Evolutionary conservation across 2,888 invertebrate species (phyloP).

Genomic region (Troglohyphantes excavatus): DNA sequence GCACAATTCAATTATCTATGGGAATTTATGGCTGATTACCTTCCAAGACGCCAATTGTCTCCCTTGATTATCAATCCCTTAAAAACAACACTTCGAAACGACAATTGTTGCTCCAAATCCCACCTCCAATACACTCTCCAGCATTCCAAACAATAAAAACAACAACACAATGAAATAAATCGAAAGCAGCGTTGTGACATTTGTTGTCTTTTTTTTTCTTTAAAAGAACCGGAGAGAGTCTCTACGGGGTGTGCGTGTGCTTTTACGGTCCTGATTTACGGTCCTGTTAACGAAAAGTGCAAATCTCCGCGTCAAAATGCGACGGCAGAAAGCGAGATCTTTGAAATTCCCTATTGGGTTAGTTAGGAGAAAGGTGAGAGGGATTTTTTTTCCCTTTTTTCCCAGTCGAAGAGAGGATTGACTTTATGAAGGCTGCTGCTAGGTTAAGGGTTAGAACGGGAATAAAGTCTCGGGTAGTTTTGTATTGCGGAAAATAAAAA

Average conservation of each 20-base stretch:
- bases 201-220: not conserved
- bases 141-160: no score
- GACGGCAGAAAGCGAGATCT: constrained; percentile 7
- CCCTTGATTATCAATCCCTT: not conserved
- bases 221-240: not conserved
- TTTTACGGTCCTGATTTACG: constrained; percentile 48
- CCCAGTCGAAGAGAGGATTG: not conserved
- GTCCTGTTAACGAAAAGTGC: constrained; percentile 44
- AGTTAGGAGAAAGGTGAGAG: not conserved
- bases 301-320: constrained; percentile 36
- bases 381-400: not conserved
- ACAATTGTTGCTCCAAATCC: not conserved
- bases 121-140: no score
- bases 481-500: not conserved
- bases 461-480: not conserved
- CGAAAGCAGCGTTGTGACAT: not conserved
- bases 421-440: not conserved
- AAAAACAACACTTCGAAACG: not conserved
- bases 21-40: no score
- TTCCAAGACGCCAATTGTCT: no score
- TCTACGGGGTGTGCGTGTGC: not conserved
- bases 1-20: no score
- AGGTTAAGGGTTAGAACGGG: not conserved
- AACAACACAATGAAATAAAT: no score
- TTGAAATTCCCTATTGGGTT: not conserved